Percentiles rank a stretch among this genome's conserved stretches.
Conservation (phyloP, 2,888 invertebrate species). For the Tillus elongatus region DNA sequence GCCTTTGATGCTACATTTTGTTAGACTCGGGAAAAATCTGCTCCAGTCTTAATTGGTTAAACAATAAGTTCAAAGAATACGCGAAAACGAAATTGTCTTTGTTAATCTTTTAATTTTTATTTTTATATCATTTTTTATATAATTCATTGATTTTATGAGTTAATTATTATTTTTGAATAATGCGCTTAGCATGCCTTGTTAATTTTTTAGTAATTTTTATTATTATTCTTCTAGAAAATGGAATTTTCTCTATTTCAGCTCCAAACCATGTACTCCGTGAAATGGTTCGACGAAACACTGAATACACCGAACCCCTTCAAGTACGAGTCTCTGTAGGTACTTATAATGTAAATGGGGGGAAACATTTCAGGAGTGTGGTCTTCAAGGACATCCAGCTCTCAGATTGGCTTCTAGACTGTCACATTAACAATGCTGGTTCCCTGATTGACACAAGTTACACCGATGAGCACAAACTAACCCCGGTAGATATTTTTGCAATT, state of each 20-base stretch:
- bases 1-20: no score
- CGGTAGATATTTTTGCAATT: constrained; percentile 91
- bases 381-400: constrained; percentile 80
- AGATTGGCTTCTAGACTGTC: constrained; percentile 86
- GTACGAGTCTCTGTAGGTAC: constrained; percentile 86
- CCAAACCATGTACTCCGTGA: constrained; percentile 75
- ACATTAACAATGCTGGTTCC: constrained; percentile 44
- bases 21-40: no score
- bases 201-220: no score
- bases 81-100: no score
- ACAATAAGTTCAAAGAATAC: no score
- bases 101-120: no score
- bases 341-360: constrained; percentile 99
- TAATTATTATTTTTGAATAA: no score
- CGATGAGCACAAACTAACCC: constrained; percentile 42
- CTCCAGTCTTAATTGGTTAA: no score
- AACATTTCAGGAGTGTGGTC: constrained; percentile 93
- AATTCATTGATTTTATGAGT: constrained; percentile 5
- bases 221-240: no score
- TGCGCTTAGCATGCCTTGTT: no score
- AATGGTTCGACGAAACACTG: constrained; percentile 74
- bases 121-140: no score
- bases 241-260: constrained; percentile 41
- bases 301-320: constrained; percentile 62
- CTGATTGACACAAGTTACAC: constrained; percentile 44